Percentiles rank a stretch among this genome's conserved stretches.
phyloP scores from a whole-genome alignment of 2,797 vertebrate genomes.

The Tolypeutes matacus region DNA sequence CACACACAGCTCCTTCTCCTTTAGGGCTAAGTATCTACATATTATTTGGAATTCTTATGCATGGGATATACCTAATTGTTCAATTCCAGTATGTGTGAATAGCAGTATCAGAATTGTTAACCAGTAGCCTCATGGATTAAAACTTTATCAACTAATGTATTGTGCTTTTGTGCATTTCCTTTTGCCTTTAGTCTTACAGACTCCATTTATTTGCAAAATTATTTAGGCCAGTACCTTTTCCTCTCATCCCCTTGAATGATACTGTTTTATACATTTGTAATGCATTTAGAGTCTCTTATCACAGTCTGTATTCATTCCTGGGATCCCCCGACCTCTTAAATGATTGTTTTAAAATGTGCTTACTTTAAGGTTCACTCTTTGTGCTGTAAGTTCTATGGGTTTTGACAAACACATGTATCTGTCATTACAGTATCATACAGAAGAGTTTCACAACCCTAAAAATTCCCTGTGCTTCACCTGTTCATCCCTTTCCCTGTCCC shows the following conservation, averaged over 20 bases:
- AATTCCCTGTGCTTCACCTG: too few relatives aligned
- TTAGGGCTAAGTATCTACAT: background rate
- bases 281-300: too few relatives aligned
- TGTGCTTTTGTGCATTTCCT: background rate
- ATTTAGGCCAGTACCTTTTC: background rate
- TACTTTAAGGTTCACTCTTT: background rate
- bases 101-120: background rate
- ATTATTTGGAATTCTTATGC: background rate
- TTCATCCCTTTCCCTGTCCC: background rate
- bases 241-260: background rate
- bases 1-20: background rate
- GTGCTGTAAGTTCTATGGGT: background rate
- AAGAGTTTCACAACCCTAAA: too few relatives aligned
- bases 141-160: background rate
- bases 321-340: background rate
- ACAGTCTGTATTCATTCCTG: background rate
- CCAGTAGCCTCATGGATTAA: background rate
- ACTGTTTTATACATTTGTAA: conserved; percentile 1
- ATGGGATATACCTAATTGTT: background rate
- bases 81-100: background rate
- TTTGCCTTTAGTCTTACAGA: background rate
- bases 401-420: conserved; percentile 46
- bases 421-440: too few relatives aligned
- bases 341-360: background rate
- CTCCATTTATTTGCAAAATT: background rate